phyloP scores from a whole-genome alignment of 2,113 vertebrate genomes.

The Xiphorhynchus elegans region DNA sequence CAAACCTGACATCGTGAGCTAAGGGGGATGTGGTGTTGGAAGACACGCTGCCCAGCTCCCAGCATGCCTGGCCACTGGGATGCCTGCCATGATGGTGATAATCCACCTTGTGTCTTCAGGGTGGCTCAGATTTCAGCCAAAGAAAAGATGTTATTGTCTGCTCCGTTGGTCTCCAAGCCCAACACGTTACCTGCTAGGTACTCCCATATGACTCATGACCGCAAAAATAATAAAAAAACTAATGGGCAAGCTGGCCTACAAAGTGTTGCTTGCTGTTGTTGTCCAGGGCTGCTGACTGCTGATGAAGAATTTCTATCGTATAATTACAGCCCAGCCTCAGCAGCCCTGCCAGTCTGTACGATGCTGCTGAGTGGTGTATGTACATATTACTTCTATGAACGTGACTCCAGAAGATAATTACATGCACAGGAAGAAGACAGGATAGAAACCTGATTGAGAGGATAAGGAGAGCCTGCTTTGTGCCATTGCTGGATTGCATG shows the following conservation, averaged over 20 bases:
- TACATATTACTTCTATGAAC: not conserved
- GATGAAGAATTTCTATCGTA: not conserved
- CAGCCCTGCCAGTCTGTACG: not conserved
- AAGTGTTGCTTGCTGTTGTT: not conserved
- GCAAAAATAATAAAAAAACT: not conserved
- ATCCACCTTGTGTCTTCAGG: not conserved
- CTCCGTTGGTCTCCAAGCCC: not conserved
- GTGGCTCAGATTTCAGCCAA: not conserved
- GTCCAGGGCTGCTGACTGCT: not conserved
- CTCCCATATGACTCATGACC: not conserved
- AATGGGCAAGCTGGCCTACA: not conserved
- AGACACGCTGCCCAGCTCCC: not conserved
- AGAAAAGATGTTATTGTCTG: not conserved
- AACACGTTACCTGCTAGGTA: not conserved
- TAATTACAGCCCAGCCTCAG: not conserved
- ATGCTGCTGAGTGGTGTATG: not conserved
- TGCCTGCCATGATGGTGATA: not conserved
- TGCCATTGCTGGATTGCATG: not conserved
- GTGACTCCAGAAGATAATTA: not conserved
- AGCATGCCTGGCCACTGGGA: rapidly evolving
- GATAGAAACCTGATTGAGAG: not conserved
- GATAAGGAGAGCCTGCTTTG: not conserved
- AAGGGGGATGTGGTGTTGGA: not conserved
- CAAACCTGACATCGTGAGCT: not conserved
- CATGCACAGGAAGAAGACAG: not conserved